Base-by-base conservation (phyloP, 1,140 invertebrate species). In the Orussus abietinus region DNA sequence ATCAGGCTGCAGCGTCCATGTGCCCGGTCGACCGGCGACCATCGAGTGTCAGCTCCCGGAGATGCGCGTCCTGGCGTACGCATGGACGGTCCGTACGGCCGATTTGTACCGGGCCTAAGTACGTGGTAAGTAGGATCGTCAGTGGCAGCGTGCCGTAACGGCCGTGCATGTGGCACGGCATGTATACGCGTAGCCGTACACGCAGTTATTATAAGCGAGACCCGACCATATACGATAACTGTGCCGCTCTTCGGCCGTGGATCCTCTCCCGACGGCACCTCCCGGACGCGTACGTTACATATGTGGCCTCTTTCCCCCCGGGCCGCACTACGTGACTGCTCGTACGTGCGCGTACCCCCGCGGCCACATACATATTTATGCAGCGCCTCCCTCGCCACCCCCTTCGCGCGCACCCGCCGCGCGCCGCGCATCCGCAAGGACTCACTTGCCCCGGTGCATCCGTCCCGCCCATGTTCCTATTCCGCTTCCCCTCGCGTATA, bases 181-280 rank as follows among this genome's bases (percentile, higher is more conserved):
- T n/a, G n/a, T n/a, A n/a, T n/a, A n/a, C 45, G 40, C 52, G 44
- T 51, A 58, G 55, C 53, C 51, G 55, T 58, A 56, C 50, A 58
- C 33, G 43, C 44, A 30, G 42, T 58, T 59, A 59, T 59, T 59
- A 59, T 47, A 48, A 57, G 47, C 45, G 42, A 59, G 55, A 59
- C 58, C 47, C 51, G 43, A 44, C 50, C 49, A 49, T 57, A 51
- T 53, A 59, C 41, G 55, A 59, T 57, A 59, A 59, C 57, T 59
- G 55, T 59, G 57, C 53, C 55, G 55, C 30, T 59, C 53, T 59
- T 55, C 57, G 53, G 57, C 56, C 58, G 53, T 49, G 31, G 30
- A 14, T 26, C 32, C 45, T 35, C 25, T 14, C 10, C 6, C 11
- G 6, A 15, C 21, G 28, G 15, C 28, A 20, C 28, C 37, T 38